Conservation (phyloP, 2,888 invertebrate genomes). For the Drosophila subquinaria region DNA sequence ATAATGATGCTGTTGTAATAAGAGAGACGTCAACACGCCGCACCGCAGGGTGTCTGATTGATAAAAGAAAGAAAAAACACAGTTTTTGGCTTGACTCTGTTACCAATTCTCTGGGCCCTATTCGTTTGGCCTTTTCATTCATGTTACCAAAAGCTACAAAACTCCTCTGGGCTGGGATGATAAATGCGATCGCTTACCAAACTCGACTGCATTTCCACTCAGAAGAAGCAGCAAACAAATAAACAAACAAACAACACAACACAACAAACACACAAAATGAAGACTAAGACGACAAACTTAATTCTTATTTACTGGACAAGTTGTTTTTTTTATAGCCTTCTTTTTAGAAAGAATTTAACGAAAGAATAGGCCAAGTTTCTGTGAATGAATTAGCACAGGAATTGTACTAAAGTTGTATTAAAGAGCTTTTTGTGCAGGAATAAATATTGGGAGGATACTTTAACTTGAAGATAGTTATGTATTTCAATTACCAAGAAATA, state of each 20-base stretch:
- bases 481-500: not conserved
- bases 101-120: constrained; percentile 3
- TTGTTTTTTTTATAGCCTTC: constrained; percentile 35
- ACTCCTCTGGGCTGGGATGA: constrained; percentile 37
- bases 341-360: not conserved
- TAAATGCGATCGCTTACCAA: constrained; percentile 72
- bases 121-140: constrained; percentile 34
- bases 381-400: constrained; percentile 48
- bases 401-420: constrained; percentile 2
- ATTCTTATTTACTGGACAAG: constrained; percentile 78
- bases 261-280: constrained; percentile 40
- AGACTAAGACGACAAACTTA: constrained; percentile 53
- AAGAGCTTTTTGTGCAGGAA: not conserved
- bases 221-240: constrained; percentile 28
- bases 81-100: not conserved
- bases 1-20: constrained; percentile 75
- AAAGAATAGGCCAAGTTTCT: constrained; percentile 22
- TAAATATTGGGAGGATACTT: not conserved
- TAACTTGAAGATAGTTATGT: not conserved
- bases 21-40: constrained; percentile 78
- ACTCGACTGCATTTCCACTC: constrained; percentile 50
- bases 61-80: constrained; percentile 41
- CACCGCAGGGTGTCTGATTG: constrained; percentile 76
- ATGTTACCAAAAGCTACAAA: constrained; percentile 21
- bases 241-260: not conserved